phyloP scores from a whole-genome alignment of 1,140 invertebrate species.

The Drosophila lacertosa region DNA sequence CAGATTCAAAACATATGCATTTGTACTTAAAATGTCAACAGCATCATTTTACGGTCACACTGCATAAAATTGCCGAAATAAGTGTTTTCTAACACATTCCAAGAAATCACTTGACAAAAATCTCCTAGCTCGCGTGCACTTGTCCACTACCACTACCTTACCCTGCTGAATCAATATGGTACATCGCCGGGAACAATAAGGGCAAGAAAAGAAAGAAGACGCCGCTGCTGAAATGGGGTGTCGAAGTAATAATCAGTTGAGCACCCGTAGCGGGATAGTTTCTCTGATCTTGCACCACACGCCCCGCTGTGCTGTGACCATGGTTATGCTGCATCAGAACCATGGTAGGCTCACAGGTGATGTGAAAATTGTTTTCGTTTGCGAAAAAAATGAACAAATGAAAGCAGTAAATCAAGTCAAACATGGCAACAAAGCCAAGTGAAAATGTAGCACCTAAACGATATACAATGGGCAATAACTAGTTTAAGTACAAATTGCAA shows the following conservation, averaged over 20 bases:
- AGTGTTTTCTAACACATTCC: conserved; percentile 66
- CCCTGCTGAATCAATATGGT: not conserved
- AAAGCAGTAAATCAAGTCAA: not conserved
- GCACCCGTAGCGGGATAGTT: conserved; percentile 53
- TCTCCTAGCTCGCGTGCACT: conserved; percentile 45
- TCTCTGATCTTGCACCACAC: conserved; percentile 60
- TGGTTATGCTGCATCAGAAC: conserved; percentile 30
- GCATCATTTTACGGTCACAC: conserved; percentile 61
- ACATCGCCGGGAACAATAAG: conserved; percentile 10
- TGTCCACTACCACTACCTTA: conserved; percentile 19
- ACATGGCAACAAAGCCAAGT: not conserved
- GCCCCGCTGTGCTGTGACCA: conserved; percentile 51
- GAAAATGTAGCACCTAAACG: conserved; percentile 35
- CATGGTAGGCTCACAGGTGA: conserved; percentile 22
- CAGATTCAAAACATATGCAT: conserved; percentile 18
- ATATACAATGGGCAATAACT: conserved; percentile 60
- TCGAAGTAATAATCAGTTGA: conserved; percentile 72
- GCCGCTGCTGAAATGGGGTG: conserved; percentile 63
- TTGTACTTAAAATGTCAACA: conserved; percentile 77
- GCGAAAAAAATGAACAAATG: conserved; percentile 29
- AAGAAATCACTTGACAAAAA: conserved; percentile 66
- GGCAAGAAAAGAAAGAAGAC: conserved; percentile 32
- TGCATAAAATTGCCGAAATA: conserved; percentile 55
- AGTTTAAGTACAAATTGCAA: conserved; percentile 54
- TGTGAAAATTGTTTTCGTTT: conserved; percentile 28